Base-by-base conservation (phyloP, 2,113 vertebrate species). In the Cyprinus carpio region DNA sequence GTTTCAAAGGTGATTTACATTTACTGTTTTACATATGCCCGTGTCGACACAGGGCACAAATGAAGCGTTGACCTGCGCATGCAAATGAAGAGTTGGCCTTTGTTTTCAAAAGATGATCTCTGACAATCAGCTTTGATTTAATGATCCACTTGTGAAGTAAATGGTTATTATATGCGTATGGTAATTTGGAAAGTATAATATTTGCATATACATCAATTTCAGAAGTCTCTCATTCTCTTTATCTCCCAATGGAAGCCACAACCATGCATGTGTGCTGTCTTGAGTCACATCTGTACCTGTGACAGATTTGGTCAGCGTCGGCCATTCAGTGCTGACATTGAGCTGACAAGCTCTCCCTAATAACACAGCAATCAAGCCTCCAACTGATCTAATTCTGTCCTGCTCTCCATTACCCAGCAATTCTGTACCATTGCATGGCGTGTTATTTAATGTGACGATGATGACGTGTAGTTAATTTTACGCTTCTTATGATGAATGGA, bases 281-380 rank as follows among this genome's bases (percentile, higher is more conserved):
- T 86, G 31, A 58, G 58, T 77, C 60, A 20, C 37, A n/a, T 84
- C 81, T 67, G 16, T 71, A 51, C 72, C 65, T 60, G 64, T 62
- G 51, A 85, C 84, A 85, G 65, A 85, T 71, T 40, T 56, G 62
- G 49, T 56, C 69, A 80, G 31, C 31, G 40, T 46, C 37, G 80
- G 56, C 29, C n/a, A 15, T 60, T 64, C 75, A 78, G 37, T 31
- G 58, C 62, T 75, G 75, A 34, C 64, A 29, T 82, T 71, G 49
- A 82, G 15, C 56, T 83, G 74, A 83, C 84, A 86, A 86, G 67
- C 72, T 76, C 76, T 29, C 20, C 43, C 75, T 86, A 84, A 86
- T 58, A 81, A 65, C 82, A 71, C 81, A 86, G 84, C 72, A 84
- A 88, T 75, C 29, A 62, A 81, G 69, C 13, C 75, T 62, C 27